Conservation (phyloP, 2,113 vertebrate genomes). For the Tetraodon nigroviridis region DNA sequence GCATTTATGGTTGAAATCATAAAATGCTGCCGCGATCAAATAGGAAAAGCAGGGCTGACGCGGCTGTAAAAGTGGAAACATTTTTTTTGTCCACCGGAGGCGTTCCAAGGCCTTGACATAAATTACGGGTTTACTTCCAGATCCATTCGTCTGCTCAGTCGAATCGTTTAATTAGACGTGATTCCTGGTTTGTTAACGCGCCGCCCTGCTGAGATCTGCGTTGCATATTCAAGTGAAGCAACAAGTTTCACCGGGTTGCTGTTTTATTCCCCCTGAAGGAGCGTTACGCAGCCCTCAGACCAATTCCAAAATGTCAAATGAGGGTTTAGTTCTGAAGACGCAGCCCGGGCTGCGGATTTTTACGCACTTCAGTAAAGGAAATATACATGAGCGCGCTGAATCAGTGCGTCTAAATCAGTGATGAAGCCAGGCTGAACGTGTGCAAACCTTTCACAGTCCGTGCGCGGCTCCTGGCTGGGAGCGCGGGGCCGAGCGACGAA, state of each 20-base stretch:
- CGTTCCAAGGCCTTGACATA: constrained; percentile 36
- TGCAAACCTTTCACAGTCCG: too few species aligned
- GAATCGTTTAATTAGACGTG: constrained; percentile 48
- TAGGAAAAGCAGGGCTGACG: constrained; percentile 39
- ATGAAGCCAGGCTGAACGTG: too few species aligned
- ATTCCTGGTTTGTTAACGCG: constrained; percentile 49
- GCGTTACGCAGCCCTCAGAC: background rate
- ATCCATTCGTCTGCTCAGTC: constrained; percentile 21
- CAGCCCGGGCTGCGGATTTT: too few species aligned
- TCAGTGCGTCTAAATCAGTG: too few species aligned
- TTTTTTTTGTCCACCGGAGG: constrained; percentile 32
- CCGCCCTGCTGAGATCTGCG: constrained; percentile 39
- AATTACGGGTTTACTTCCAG: constrained; percentile 17
- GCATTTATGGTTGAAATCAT: constrained; percentile 55
- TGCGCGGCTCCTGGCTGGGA: too few species aligned
- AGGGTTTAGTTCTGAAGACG: too few species aligned
- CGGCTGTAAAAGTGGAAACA: constrained; percentile 53
- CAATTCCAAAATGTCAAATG: too few species aligned
- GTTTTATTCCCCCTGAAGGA: background rate
- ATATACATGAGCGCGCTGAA: too few species aligned
- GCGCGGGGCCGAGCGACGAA: too few species aligned
- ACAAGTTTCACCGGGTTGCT: constrained; percentile 51
- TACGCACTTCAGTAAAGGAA: too few species aligned
- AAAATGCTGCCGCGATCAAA: constrained; percentile 51
- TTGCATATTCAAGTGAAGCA: constrained; percentile 51